A percentile compares a stretch with the other conserved stretches of the same genome.
These are phyloP conservation scores for Myrmecophaga tridactyla DNA, from an alignment of 2,113 vertebrate genomes.

Conservation along the genomic window DNA sequence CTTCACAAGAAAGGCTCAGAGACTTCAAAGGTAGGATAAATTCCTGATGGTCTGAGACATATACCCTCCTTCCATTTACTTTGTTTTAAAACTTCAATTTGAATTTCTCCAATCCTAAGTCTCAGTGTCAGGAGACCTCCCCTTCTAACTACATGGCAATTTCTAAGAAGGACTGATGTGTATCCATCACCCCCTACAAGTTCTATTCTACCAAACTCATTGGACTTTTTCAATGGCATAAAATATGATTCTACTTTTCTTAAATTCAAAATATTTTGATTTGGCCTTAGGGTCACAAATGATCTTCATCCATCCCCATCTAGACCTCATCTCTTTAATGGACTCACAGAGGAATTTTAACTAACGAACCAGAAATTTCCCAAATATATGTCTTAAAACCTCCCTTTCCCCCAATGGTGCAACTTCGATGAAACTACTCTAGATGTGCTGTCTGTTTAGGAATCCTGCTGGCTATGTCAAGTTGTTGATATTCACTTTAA, in stretches of 20 bases:
- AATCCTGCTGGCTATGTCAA: not conserved
- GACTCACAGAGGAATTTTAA: not conserved
- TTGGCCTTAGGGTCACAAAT: not conserved
- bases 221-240: not conserved
- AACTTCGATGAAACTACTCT: not conserved
- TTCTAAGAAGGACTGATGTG: not conserved
- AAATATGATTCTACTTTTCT: not conserved
- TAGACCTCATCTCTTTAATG: not conserved
- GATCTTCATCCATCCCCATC: not conserved
- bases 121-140: not conserved
- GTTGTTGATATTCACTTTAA: not conserved
- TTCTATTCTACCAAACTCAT: not conserved
- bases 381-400: not conserved
- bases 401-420: not conserved
- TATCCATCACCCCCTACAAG: not conserved
- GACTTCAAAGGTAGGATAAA: not conserved
- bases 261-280: not conserved
- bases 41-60: not conserved
- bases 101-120: not conserved
- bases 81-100: not conserved
- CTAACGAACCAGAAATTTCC: not conserved
- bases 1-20: not conserved
- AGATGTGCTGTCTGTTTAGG: not conserved
- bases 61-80: not conserved
- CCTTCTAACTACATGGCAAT: accelerated